Conservation (phyloP, 1,140 invertebrate species). For the Camponotus vicinus region DNA sequence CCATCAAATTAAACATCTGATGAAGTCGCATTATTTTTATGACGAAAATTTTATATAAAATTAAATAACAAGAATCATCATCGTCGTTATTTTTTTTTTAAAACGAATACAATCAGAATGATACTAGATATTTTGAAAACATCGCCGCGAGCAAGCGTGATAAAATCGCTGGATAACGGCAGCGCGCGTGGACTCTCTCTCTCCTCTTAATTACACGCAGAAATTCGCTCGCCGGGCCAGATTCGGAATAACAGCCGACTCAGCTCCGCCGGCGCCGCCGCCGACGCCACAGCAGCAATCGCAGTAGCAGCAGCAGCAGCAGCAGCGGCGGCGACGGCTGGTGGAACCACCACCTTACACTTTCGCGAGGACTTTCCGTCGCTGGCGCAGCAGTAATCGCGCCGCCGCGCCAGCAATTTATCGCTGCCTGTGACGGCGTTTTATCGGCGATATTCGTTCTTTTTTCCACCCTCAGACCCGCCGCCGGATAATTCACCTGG, state of each 20-base stretch:
- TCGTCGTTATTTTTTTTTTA: conserved; percentile 4
- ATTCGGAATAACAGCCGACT: conserved; percentile 66
- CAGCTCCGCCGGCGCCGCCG: conserved; percentile 44
- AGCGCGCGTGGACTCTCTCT: neutral
- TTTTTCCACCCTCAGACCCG: conserved; percentile 36
- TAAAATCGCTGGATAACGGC: conserved; percentile 40
- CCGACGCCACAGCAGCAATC: neutral
- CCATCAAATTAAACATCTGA: neutral
- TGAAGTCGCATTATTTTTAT: neutral
- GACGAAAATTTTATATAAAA: neutral
- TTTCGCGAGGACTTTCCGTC: conserved; percentile 65
- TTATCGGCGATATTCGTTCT: conserved; percentile 71
- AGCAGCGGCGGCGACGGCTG: conserved; percentile 9
- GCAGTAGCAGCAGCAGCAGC: conserved; percentile 26
- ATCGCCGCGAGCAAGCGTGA: neutral
- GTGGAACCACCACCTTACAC: conserved; percentile 49
- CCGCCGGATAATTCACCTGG: conserved; percentile 28
- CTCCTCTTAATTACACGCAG: conserved; percentile 62
- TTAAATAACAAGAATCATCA: neutral
- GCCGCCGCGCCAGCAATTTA: conserved; percentile 70
- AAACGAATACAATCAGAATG: neutral
- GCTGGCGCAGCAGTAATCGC: conserved; percentile 74
- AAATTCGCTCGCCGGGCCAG: conserved; percentile 52
- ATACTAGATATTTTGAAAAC: neutral
- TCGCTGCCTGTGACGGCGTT: conserved; percentile 60